phyloP scores from a whole-genome alignment of 2,797 vertebrate genomes.

The Vultur gryphus region DNA sequence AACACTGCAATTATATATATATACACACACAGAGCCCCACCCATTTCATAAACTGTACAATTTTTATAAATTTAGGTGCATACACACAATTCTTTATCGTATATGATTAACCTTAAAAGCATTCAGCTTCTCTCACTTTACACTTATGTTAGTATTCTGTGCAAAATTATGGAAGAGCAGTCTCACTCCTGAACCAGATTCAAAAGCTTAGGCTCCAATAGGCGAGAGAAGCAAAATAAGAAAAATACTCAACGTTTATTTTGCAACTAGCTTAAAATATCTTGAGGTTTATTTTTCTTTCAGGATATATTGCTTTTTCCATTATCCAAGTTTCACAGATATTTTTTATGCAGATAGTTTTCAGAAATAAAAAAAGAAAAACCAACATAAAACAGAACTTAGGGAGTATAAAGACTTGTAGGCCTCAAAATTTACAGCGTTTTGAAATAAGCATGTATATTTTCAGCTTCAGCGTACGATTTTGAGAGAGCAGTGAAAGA shows the following conservation, averaged over 20 bases:
- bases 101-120: not conserved
- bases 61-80: not conserved
- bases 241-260: not conserved
- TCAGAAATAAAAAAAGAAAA: not conserved
- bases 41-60: not conserved
- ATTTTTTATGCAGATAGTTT: not conserved
- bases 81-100: not conserved
- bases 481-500: not conserved
- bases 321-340: not conserved
- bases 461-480: not conserved
- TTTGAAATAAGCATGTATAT: not conserved
- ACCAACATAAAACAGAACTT: not conserved
- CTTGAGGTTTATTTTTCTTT: not conserved
- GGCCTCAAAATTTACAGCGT: not conserved
- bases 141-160: not conserved
- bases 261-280: not conserved
- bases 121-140: not conserved
- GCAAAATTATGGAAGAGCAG: not conserved
- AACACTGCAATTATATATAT: not conserved
- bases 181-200: not conserved
- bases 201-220: not conserved
- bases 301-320: not conserved
- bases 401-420: not conserved
- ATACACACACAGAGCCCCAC: fast-evolving
- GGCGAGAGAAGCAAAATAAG: not conserved